A percentile compares a stretch with the other conserved stretches of the same genome.
Conservation (phyloP, 2,888 invertebrate genomes). For the Dolichopus griseipennis region DNA sequence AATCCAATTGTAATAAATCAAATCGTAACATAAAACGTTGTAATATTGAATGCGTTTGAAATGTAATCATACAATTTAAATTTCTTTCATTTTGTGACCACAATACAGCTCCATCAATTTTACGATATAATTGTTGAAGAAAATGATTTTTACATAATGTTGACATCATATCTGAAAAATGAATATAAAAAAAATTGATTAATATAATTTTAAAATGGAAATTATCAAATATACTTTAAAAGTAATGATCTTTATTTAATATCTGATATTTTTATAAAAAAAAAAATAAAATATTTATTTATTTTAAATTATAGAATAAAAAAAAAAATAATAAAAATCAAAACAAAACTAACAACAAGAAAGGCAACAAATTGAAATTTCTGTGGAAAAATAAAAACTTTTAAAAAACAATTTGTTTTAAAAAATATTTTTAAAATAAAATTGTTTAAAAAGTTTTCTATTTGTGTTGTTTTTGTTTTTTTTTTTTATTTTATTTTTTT, state of each 20-base stretch:
- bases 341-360: not conserved
- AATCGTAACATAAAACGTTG: slow-evolving; percentile 92
- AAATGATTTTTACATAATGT: slow-evolving; percentile 84
- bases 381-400: no score
- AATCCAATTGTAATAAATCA: slow-evolving; percentile 83
- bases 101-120: slow-evolving; percentile 83
- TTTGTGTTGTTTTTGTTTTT: not conserved
- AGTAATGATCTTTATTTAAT: no score
- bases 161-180: slow-evolving; percentile 71
- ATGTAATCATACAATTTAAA: slow-evolving; percentile 85
- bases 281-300: no score
- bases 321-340: no score
- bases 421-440: no score
- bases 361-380: not conserved
- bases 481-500: not conserved
- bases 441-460: no score
- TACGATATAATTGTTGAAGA: slow-evolving; percentile 78
- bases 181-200: not conserved
- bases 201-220: not conserved
- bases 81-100: slow-evolving; percentile 86
- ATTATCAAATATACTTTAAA: no score
- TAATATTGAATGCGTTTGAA: slow-evolving; percentile 88
- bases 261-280: no score
- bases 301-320: no score
- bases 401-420: not conserved